A percentile compares a stretch with the other conserved stretches of the same genome.
Evolutionary conservation across 2,888 invertebrate genomes (phyloP).

Genomic region (Archips xylosteana): DNA sequence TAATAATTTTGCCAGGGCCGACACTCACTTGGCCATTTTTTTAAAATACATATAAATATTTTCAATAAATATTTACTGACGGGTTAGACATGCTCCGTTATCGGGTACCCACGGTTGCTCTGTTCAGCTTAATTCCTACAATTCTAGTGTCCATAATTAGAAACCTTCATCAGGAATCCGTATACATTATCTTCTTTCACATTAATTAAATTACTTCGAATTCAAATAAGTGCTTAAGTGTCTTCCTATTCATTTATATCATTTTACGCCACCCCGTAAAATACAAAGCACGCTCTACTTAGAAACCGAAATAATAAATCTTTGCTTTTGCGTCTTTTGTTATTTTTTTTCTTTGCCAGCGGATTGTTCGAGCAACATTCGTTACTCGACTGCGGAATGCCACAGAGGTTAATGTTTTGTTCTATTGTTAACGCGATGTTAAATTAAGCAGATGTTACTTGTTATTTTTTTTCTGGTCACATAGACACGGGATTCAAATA

Average conservation of each 20-base stretch:
- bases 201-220: constrained; percentile 3
- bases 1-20: too few species aligned
- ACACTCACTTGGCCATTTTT: background rate
- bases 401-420: constrained; percentile 35
- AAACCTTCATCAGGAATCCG: too few species aligned
- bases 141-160: too few species aligned
- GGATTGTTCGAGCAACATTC: constrained; percentile 33
- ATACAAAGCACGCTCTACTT: constrained; percentile 27
- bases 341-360: constrained; percentile 19
- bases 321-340: constrained; percentile 34
- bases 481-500: constrained; percentile 22
- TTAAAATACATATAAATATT: background rate
- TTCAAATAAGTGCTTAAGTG: background rate
- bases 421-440: constrained; percentile 35
- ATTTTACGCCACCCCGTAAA: constrained; percentile 14
- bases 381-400: constrained; percentile 37
- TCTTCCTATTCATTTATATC: constrained; percentile 1
- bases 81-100: background rate
- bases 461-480: constrained; percentile 21
- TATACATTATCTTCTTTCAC: background rate
- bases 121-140: background rate
- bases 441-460: constrained; percentile 39
- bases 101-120: background rate
- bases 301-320: constrained; percentile 40
- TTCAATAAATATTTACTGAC: background rate